phyloP scores from a whole-genome alignment of 2,888 invertebrate species.

The Drosophila differens region DNA sequence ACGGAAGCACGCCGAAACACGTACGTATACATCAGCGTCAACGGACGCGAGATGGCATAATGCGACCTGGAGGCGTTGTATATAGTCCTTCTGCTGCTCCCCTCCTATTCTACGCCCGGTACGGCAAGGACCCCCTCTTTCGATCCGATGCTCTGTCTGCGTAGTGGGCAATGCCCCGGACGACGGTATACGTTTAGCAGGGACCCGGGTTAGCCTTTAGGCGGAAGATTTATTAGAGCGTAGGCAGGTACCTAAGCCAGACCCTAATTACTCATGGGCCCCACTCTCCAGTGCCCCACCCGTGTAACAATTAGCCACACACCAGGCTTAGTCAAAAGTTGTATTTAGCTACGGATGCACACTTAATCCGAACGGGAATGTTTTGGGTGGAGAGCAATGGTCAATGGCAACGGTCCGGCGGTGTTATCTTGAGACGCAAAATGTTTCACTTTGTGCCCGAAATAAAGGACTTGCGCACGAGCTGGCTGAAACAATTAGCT shows the following conservation, averaged over 20 bases:
- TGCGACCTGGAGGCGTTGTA: slow-evolving; percentile 41
- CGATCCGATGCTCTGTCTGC: slow-evolving; percentile 15
- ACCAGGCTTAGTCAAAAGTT: slow-evolving; percentile 53
- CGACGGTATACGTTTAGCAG: slow-evolving; percentile 15
- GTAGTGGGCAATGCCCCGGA: slow-evolving; percentile 55
- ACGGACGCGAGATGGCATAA: slow-evolving; percentile 73
- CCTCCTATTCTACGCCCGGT: neutral
- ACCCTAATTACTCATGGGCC: slow-evolving; percentile 73
- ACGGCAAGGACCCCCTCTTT: neutral
- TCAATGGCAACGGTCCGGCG: slow-evolving; percentile 38
- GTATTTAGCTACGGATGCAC: slow-evolving; percentile 9
- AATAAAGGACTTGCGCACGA: slow-evolving; percentile 59
- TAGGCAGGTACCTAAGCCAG: slow-evolving; percentile 69
- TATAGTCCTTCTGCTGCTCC: slow-evolving; percentile 23
- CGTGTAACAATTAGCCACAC: slow-evolving; percentile 71
- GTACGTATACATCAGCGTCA: slow-evolving; percentile 72
- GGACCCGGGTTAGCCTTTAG: slow-evolving; percentile 47
- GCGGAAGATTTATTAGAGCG: slow-evolving; percentile 70
- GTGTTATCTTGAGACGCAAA: slow-evolving; percentile 57
- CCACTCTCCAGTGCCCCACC: neutral
- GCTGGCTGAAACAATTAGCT: slow-evolving; percentile 64
- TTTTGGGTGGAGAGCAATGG: slow-evolving; percentile 18
- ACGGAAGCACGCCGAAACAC: slow-evolving; percentile 77
- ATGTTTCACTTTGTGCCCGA: slow-evolving; percentile 63
- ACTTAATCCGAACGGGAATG: slow-evolving; percentile 20